Base-by-base conservation (phyloP, 2,113 vertebrate genomes). In the Melanerpes aurifrons region DNA sequence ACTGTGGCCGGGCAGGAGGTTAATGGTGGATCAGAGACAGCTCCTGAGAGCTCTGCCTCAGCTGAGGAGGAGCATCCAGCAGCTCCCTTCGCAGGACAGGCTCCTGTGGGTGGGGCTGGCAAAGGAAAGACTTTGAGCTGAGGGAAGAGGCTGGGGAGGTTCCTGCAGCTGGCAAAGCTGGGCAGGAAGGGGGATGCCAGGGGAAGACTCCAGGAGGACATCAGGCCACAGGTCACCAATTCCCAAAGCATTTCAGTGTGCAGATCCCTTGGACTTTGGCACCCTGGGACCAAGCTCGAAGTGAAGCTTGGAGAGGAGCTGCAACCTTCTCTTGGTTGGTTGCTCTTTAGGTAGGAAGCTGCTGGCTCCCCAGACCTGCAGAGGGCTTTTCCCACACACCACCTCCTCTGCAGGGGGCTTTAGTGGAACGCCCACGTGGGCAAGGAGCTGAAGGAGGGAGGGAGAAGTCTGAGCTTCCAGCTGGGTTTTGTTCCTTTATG, bases 361-460 rank as follows among this genome's bases (percentile, higher is more conserved):
- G 43, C 66, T 29, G 37, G 9, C 5, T 48, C 58, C 43, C 15
- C 82, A 24, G 35, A 15, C 3, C 1, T 6, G 40, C 88, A 31
- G 17, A 16, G 43, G 31, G 43, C 50, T 69, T 8, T 54, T 48
- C 64, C 15, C 7, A 4, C 18, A 2, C 1, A 1, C 3, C 5
- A 8, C 43, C 2, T 56, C 12, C 70, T 26, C 24, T 35, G 19
- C 3, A 2, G 35, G 21, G 29, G 62, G 37, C 15, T 68, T 47
- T 0, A 10, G 18, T 40, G 48, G 8, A 22, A 64, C 31, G 17
- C 16, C 25, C 4, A 5, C 14, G 8, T 0, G 2, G 43, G 13
- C 9, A 5, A 58, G 35, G n/a, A 62, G 47, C 54, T 4, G 12
- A 54, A 50, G 35, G n/a, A 4, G 3, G 4, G 56, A 45, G 43